phyloP scores from a whole-genome alignment of 2,888 invertebrate species.

The Campoplex nolae region DNA sequence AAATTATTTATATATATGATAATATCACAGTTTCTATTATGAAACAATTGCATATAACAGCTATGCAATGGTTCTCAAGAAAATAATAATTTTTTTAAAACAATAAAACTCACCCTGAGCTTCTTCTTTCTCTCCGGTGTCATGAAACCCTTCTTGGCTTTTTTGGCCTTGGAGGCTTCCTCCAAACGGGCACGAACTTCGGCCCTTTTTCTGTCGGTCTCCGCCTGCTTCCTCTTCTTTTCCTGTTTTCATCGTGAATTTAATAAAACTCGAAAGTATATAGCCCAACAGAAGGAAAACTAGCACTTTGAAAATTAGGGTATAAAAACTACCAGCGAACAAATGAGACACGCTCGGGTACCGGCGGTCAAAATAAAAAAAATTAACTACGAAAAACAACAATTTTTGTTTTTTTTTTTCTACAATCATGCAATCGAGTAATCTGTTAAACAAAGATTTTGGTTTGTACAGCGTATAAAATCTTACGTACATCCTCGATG shows the following conservation, averaged over 20 bases:
- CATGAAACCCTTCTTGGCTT: conserved; percentile 99
- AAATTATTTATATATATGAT: not conserved
- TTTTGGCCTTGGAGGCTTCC: conserved; percentile 99
- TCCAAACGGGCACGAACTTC: conserved; percentile 99
- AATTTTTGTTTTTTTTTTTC: not conserved
- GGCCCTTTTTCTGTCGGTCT: conserved; percentile 99
- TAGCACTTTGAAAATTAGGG: not conserved
- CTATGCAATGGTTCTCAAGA: not conserved
- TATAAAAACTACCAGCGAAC: not conserved
- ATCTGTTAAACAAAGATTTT: conserved; percentile 67
- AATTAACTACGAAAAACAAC: not conserved
- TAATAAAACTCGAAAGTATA: conserved; percentile 46
- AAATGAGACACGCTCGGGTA: not conserved
- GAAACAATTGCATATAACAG: not conserved
- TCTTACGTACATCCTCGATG: conserved; percentile 73
- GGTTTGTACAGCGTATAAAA: conserved; percentile 62
- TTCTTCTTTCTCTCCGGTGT: conserved; percentile 99
- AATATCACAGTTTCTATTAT: not conserved
- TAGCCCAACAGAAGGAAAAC: conserved; percentile 1
- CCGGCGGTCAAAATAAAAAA: not conserved
- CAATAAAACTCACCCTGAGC: conserved; percentile 93
- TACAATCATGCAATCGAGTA: conserved; percentile 46
- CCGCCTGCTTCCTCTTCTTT: conserved; percentile 98
- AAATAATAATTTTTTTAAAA: not conserved
- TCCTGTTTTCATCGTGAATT: conserved; percentile 87